Percentiles rank a stretch among this genome's conserved stretches.
Evolutionary conservation across 2,888 invertebrate genomes (phyloP).

Genomic region (Oeneis ivallda): DNA sequence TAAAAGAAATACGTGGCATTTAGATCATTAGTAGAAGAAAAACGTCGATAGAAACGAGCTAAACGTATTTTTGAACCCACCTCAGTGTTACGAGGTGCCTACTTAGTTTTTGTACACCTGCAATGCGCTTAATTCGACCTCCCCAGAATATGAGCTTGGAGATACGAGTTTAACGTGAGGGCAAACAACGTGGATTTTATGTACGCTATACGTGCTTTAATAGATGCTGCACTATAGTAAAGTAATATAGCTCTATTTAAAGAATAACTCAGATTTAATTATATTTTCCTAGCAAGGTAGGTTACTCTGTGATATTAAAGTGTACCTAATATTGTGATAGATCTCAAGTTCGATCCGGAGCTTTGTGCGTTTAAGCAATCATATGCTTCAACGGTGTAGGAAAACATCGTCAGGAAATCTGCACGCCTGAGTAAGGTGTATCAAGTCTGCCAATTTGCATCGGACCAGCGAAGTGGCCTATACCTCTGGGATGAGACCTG

Average conservation of each 20-base stretch:
- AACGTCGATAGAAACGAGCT: slow-evolving; percentile 19
- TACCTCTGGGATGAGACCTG: too few relatives aligned
- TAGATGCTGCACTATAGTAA: slow-evolving; percentile 10
- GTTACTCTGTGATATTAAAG: too few relatives aligned
- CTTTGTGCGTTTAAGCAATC: too few relatives aligned
- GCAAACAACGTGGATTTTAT: slow-evolving; percentile 26
- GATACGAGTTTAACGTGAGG: slow-evolving; percentile 29
- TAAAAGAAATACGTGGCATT: slow-evolving; percentile 16
- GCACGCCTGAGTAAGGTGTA: too few relatives aligned
- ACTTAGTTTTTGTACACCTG: slow-evolving; percentile 36
- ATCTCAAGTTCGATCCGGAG: too few relatives aligned
- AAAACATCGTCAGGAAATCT: too few relatives aligned
- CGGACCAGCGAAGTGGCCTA: too few relatives aligned
- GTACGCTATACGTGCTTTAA: slow-evolving; percentile 12
- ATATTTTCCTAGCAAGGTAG: background rate
- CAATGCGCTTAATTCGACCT: slow-evolving; percentile 41
- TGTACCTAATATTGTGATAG: too few relatives aligned
- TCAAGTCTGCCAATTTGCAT: too few relatives aligned
- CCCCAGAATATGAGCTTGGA: slow-evolving; percentile 36
- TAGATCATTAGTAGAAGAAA: slow-evolving; percentile 13
- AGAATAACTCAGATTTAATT: background rate
- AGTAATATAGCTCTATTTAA: background rate
- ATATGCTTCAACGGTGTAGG: too few relatives aligned
- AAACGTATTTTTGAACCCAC: slow-evolving; percentile 9
- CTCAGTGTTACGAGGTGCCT: slow-evolving; percentile 12